A percentile compares a stretch with the other conserved stretches of the same genome.
Evolutionary conservation across 1,140 invertebrate species (phyloP).

Genomic region (Eulimnadia texana): DNA sequence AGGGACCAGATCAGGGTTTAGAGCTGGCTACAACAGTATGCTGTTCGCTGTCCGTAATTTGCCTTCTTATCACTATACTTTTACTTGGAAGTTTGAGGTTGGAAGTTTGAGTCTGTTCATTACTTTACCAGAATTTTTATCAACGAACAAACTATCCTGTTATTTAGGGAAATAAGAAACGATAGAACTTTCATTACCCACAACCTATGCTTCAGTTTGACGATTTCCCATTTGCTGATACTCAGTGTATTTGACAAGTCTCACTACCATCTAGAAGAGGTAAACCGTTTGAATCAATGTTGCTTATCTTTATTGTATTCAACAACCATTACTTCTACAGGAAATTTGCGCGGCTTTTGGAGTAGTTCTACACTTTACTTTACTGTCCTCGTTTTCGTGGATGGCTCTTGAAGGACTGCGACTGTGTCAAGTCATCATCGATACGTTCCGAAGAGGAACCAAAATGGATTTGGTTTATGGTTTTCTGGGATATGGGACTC

Average conservation of each 20-base stretch:
- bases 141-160: slow-evolving; percentile 9
- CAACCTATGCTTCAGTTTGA: slow-evolving; percentile 38
- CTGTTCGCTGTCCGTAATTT: slow-evolving; percentile 41
- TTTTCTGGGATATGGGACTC: slow-evolving; percentile 36
- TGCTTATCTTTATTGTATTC: too few species aligned
- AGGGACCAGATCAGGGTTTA: slow-evolving; percentile 28
- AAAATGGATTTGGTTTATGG: slow-evolving; percentile 27
- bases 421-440: slow-evolving; percentile 34
- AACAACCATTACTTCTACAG: slow-evolving; percentile 18
- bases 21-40: slow-evolving; percentile 40
- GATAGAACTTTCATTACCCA: slow-evolving; percentile 38
- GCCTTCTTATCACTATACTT: slow-evolving; percentile 36
- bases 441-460: slow-evolving; percentile 22
- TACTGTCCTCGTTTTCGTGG: slow-evolving; percentile 44
- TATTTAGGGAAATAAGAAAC: slow-evolving; percentile 24
- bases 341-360: slow-evolving; percentile 39
- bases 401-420: slow-evolving; percentile 38
- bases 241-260: slow-evolving; percentile 38
- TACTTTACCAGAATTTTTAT: not conserved
- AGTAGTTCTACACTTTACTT: slow-evolving; percentile 41
- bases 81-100: slow-evolving; percentile 34
- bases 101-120: slow-evolving; percentile 5
- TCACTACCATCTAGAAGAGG: slow-evolving; percentile 25
- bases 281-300: not conserved
- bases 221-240: slow-evolving; percentile 41